Percentiles rank a stretch among this genome's conserved stretches.
These are phyloP conservation scores for Trachythela sp. DNA, from an alignment of 64 coral and sea anemone species.

Conservation along the genomic window DNA sequence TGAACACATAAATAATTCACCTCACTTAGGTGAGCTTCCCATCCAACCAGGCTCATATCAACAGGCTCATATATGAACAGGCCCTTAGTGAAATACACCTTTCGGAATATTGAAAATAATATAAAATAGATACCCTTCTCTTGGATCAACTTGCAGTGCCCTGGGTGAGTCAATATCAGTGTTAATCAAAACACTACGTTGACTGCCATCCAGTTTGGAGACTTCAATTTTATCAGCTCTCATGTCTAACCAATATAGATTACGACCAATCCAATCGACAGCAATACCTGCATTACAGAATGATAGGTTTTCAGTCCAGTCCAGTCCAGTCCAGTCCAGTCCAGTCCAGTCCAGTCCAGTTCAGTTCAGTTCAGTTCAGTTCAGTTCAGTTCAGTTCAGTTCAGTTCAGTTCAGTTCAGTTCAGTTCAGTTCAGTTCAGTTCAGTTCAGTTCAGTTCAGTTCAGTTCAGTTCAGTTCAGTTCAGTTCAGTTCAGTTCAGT, in stretches of 20 bases:
- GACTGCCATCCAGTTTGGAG: slow-evolving; percentile 58
- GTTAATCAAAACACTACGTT: slow-evolving; percentile 60
- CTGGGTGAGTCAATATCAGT: slow-evolving; percentile 65
- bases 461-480: too few species aligned
- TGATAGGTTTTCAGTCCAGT: not conserved
- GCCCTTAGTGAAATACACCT: too few species aligned
- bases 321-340: not conserved
- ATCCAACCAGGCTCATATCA: too few species aligned
- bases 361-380: not conserved
- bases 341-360: not conserved
- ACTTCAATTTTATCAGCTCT: slow-evolving; percentile 70
- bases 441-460: too few species aligned
- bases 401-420: too few species aligned
- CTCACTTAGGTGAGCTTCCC: too few species aligned
- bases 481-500: too few species aligned
- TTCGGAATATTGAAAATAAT: not conserved
- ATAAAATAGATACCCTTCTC: slow-evolving; percentile 66
- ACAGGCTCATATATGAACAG: too few species aligned
- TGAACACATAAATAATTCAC: too few species aligned
- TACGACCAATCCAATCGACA: slow-evolving; percentile 85
- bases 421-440: too few species aligned
- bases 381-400: too few species aligned
- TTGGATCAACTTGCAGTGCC: slow-evolving; percentile 75
- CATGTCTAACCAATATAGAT: slow-evolving; percentile 92
- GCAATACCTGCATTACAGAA: slow-evolving; percentile 52